Percentiles rank a stretch among this genome's conserved stretches.
These are phyloP conservation scores for Apodemus sylvaticus DNA, from an alignment of 2,113 vertebrate species.

Conservation along the genomic window DNA sequence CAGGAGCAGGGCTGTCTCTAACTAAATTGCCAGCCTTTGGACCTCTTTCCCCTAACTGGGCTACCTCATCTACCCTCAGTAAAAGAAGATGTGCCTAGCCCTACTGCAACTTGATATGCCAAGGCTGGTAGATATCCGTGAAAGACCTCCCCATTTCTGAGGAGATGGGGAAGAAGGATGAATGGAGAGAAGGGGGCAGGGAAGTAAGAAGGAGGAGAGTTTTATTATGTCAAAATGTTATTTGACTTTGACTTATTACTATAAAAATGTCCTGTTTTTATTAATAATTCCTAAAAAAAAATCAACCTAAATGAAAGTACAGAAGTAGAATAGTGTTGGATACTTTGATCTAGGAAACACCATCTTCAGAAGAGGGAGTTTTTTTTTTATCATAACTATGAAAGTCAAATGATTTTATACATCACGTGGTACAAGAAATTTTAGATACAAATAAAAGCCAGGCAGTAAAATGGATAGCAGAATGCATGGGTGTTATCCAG, in stretches of 20 bases:
- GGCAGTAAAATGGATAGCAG: background rate
- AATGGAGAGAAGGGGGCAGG: background rate
- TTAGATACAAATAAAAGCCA: conserved; percentile 15
- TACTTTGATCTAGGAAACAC: background rate
- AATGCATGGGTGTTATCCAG: background rate
- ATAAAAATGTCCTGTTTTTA: background rate
- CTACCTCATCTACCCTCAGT: background rate
- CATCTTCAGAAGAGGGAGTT: background rate
- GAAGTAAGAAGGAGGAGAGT: background rate
- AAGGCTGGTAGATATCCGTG: background rate
- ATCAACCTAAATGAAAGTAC: background rate
- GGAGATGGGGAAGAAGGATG: background rate
- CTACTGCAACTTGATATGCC: background rate
- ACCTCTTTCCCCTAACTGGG: background rate
- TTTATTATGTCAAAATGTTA: background rate
- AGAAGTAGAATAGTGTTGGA: background rate
- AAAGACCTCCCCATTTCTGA: background rate
- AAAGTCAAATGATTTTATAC: conserved; percentile 26
- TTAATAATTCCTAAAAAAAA: background rate
- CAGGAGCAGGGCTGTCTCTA: background rate
- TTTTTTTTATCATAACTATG: background rate
- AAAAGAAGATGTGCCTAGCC: background rate
- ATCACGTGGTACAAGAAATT: background rate
- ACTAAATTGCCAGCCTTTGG: background rate
- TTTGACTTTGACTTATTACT: conserved; percentile 22